Evolutionary conservation across 2,888 invertebrate genomes (phyloP).

Genomic region (Agrotis ipsilon): DNA sequence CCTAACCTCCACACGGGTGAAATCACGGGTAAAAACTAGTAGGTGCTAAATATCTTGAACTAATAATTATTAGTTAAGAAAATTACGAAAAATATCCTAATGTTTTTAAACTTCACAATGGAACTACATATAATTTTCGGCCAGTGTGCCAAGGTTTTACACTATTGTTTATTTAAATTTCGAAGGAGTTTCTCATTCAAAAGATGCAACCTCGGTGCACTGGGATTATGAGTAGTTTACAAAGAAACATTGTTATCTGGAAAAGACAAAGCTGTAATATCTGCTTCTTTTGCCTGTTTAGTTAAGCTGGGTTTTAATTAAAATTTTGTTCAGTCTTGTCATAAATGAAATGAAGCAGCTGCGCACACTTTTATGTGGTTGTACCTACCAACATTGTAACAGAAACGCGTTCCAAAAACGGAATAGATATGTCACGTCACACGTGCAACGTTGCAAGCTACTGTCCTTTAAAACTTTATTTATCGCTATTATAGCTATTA

Average conservation of each 20-base stretch:
- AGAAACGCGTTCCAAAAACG: neutral
- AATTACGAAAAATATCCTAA: neutral
- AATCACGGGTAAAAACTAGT: too few species aligned
- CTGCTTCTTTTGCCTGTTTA: neutral
- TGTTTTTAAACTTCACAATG: conserved; percentile 18
- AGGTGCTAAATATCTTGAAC: too few species aligned
- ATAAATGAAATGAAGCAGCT: neutral
- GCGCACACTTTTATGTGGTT: too few species aligned
- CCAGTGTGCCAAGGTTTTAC: conserved; percentile 35
- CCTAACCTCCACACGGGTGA: too few species aligned
- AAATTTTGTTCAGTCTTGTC: neutral
- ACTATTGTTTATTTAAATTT: conserved; percentile 20
- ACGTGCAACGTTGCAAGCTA: too few species aligned
- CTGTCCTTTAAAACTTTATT: too few species aligned
- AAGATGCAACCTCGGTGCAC: conserved; percentile 5
- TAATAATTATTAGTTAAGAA: too few species aligned
- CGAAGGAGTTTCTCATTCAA: conserved; percentile 15
- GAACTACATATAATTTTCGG: conserved; percentile 24
- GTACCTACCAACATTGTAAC: neutral
- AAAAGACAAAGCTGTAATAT: neutral
- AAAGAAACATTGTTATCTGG: neutral
- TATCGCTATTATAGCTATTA: too few species aligned
- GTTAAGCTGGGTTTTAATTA: conserved; percentile 17
- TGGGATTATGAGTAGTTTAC: neutral
- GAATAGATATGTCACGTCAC: too few species aligned